Evolutionary conservation across 2,888 invertebrate species (phyloP).

Genomic region (Parasteatoda lunata): DNA sequence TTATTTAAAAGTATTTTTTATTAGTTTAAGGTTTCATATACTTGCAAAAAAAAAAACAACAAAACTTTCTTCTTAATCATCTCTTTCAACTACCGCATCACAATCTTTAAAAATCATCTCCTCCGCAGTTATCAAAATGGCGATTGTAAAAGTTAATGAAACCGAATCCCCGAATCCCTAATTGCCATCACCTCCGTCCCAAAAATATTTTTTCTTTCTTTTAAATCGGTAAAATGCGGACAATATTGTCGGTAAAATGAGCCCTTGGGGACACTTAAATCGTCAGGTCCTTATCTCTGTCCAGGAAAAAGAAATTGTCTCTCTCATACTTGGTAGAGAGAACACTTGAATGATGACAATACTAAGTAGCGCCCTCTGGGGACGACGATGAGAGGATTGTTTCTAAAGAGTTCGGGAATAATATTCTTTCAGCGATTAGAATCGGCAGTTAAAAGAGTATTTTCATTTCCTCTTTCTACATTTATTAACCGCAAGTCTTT

Average conservation of each 20-base stretch:
- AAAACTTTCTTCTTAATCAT: no score
- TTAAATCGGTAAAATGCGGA: conserved; percentile 35
- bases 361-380: conserved; percentile 54
- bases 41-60: no score
- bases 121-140: conserved; percentile 36
- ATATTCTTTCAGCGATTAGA: conserved; percentile 30
- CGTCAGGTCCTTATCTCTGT: conserved; percentile 38
- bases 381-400: conserved; percentile 44
- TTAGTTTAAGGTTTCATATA: no score
- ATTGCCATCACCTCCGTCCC: conserved; percentile 46
- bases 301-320: conserved; percentile 52
- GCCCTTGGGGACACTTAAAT: conserved; percentile 42
- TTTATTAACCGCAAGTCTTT: neutral
- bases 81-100: no score
- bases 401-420: conserved; percentile 42
- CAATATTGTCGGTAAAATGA: conserved; percentile 54
- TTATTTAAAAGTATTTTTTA: no score
- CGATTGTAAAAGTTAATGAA: conserved; percentile 60
- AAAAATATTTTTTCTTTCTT: conserved; percentile 21
- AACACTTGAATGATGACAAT: conserved; percentile 53
- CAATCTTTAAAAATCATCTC: neutral
- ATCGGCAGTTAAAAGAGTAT: conserved; percentile 35
- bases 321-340: conserved; percentile 12
- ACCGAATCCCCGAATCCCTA: conserved; percentile 40
- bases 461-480: conserved; percentile 1